phyloP scores from a whole-genome alignment of 2,888 invertebrate species.

The Papilio elwesi region DNA sequence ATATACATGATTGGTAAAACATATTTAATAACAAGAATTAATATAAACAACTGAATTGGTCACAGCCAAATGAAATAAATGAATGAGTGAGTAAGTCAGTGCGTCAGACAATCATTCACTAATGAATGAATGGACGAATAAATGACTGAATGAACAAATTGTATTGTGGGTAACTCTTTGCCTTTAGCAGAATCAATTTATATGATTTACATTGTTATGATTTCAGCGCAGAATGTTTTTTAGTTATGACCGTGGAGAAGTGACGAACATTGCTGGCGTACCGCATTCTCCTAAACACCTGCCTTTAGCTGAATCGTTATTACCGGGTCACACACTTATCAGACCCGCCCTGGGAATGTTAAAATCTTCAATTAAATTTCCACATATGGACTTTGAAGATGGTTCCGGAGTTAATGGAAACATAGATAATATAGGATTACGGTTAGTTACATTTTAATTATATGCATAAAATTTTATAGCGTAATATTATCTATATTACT shows the following conservation, averaged over 20 bases:
- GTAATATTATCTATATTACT: neutral
- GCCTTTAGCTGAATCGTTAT: constrained; percentile 68
- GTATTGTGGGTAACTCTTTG: no score
- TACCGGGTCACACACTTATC: constrained; percentile 73
- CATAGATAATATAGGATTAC: constrained; percentile 61
- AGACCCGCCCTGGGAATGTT: constrained; percentile 71
- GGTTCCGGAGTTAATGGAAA: constrained; percentile 73
- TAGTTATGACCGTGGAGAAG: constrained; percentile 48
- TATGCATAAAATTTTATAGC: no score
- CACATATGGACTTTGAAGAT: constrained; percentile 65
- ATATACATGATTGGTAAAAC: neutral
- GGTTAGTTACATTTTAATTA: constrained; percentile 47
- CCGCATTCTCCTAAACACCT: constrained; percentile 62
- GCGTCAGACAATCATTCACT: no score
- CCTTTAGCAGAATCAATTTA: neutral
- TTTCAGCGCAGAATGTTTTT: constrained; percentile 57
- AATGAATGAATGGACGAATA: no score
- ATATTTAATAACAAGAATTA: neutral
- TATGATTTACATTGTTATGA: neutral
- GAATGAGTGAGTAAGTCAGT: no score
- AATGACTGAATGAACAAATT: no score
- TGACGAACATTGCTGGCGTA: constrained; percentile 57
- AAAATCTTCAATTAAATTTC: constrained; percentile 73
- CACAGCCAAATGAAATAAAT: no score
- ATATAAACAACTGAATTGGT: no score